Conservation (phyloP, 2,888 invertebrate species). For the Eremobia ochroleuca region DNA sequence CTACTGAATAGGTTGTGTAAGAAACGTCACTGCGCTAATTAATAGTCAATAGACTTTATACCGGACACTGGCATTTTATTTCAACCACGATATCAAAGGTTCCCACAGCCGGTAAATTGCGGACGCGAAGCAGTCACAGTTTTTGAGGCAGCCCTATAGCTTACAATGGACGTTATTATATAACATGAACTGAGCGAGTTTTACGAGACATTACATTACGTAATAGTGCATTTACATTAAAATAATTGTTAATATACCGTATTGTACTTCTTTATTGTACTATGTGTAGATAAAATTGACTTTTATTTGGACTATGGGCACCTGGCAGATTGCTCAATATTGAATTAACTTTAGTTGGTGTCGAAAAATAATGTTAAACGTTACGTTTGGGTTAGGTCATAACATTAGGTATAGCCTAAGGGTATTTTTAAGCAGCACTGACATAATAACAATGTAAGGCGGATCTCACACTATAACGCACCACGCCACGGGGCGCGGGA, state of each 20-base stretch:
- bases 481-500: too few species aligned
- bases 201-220: conserved; percentile 51
- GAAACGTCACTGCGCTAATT: too few species aligned
- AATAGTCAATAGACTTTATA: too few species aligned
- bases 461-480: too few species aligned
- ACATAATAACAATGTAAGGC: not conserved
- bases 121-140: too few species aligned
- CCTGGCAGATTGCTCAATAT: conserved; percentile 31
- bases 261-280: conserved; percentile 53
- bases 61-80: too few species aligned
- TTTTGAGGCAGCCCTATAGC: conserved; percentile 46
- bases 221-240: conserved; percentile 44
- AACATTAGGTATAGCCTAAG: too few species aligned
- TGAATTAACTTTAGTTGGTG: conserved; percentile 28
- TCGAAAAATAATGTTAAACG: conserved; percentile 8
- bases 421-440: not conserved
- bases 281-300: conserved; percentile 34
- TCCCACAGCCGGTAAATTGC: too few species aligned
- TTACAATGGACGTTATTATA: conserved; percentile 44
- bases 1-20: too few species aligned
- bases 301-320: conserved; percentile 28
- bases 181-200: conserved; percentile 43
- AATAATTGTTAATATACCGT: conserved; percentile 42
- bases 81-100: too few species aligned
- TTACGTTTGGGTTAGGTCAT: too few species aligned